These are phyloP conservation scores for Myotis findleyi DNA, from an alignment of 2,797 vertebrate species.

Conservation along the genomic window DNA sequence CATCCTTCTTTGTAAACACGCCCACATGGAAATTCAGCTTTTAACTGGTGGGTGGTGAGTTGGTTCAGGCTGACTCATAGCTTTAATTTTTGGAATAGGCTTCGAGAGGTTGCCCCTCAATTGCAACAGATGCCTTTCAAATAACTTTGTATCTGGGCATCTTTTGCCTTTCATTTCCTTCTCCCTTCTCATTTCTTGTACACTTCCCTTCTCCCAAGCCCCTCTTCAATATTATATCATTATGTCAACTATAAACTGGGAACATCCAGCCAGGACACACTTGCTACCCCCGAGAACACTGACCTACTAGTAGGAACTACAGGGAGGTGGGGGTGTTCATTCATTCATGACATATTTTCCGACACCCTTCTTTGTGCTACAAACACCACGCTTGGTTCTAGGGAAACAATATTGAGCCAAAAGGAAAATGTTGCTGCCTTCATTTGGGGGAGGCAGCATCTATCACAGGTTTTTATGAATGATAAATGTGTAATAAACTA, in stretches of 20 bases:
- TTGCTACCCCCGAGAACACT: not conserved
- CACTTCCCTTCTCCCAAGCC: not conserved
- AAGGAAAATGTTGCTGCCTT: not conserved
- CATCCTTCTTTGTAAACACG: not conserved
- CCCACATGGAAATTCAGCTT: not conserved
- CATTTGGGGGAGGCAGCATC: not conserved
- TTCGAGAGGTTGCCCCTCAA: not conserved
- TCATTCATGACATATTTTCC: not conserved
- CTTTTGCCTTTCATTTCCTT: constrained; percentile 11
- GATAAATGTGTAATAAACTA: not conserved
- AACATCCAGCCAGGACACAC: not conserved
- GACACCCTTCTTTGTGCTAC: not conserved
- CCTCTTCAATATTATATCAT: not conserved
- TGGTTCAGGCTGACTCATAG: not conserved
- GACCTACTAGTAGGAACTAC: not conserved
- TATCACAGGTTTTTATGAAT: not conserved
- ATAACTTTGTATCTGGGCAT: not conserved
- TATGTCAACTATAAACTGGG: not conserved
- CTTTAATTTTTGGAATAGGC: not conserved
- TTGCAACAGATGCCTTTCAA: not conserved
- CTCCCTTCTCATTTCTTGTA: not conserved
- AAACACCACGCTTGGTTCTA: not conserved
- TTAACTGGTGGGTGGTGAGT: not conserved
- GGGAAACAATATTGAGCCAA: not conserved
- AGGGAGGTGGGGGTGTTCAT: not conserved